A percentile compares a stretch with the other conserved stretches of the same genome.
Conservation (phyloP, 2,797 vertebrate species). For the Acanthis flammea region DNA sequence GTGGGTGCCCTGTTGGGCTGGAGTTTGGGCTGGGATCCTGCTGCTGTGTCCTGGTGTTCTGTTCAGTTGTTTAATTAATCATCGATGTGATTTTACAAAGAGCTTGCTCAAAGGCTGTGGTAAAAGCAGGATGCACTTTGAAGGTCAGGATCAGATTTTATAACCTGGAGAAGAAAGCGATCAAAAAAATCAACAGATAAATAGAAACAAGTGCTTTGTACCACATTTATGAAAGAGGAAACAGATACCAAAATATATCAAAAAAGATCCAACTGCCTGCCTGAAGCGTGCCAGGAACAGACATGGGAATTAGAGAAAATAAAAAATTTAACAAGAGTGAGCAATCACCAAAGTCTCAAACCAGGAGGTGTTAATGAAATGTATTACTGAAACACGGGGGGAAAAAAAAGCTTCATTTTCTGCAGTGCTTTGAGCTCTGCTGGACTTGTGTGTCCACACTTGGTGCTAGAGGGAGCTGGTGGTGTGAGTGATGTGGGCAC, state of each 20-base stretch:
- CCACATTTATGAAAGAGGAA: not conserved
- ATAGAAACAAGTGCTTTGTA: not conserved
- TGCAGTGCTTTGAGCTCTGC: not conserved
- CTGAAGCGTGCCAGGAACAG: not conserved
- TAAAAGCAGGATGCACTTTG: not conserved
- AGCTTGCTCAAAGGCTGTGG: not conserved
- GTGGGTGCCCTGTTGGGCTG: not conserved
- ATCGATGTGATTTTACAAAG: not conserved
- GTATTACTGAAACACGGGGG: not conserved
- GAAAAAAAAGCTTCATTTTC: not conserved
- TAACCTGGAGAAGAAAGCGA: not conserved
- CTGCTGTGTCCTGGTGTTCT: not conserved
- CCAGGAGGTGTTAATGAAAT: not conserved
- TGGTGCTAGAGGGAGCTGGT: not conserved
- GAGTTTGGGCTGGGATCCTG: not conserved
- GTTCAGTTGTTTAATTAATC: not conserved
- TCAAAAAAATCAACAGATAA: not conserved
- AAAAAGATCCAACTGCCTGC: not conserved
- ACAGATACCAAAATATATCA: not conserved
- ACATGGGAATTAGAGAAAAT: not conserved
- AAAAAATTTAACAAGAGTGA: not conserved
- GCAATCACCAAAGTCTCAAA: not conserved
- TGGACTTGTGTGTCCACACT: not conserved
- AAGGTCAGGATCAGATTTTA: not conserved
- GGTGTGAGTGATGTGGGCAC: not conserved